Evolutionary conservation across 2,113 vertebrate genomes (phyloP), one percentile per base, ranked within the genome.

Genomic region (Channa maculata): DNA sequence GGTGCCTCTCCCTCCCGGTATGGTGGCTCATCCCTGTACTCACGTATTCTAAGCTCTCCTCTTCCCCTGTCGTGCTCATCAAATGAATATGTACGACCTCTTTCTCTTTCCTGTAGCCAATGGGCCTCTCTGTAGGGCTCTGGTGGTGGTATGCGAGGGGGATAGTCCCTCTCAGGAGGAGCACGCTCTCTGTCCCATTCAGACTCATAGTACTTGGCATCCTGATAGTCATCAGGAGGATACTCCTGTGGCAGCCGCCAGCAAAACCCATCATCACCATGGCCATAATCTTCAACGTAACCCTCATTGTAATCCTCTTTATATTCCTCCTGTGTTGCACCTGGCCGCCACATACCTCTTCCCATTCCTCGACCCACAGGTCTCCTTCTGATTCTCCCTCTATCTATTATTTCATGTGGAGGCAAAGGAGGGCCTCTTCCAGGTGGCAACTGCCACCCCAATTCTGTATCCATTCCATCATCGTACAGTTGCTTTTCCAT

Each of bases 111-210:
- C 0, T 96, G 95, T 65, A 89, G 88, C 97, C 97, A 97, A 14
- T 88, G 93, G 5, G 96, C 94, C 44, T 98, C 96, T 83, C 92
- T 94, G 9, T 95, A 95, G 75, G 91, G 93, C 66, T 98, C 96
- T 82, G 96, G 63, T 71, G 95, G 95, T 65, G 93, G 95, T 90
- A 92, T 91, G 65, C 92, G 94, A 64, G 94, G 91, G 3, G 95
- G 93, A 75, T 94, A 96, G 79, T 97, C 95, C 74, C 94, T 87
- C 67, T 97, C 96, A 73, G 90, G 80, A 84, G 93, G 44, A 87
- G 89, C 71, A 88, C 83, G 95, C 9, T 94, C 93, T 82, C 93
- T 88, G 54, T 96, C 96, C 94, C 96, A 95, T 54, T 97, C 95
- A 49, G 94, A 93, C 77, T 94, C 92, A 76, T 87, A 89, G 87